A percentile compares a stretch with the other conserved stretches of the same genome.
These are phyloP conservation scores for Proisotoma minuta DNA, from an alignment of 2,888 invertebrate genomes.

Conservation along the genomic window DNA sequence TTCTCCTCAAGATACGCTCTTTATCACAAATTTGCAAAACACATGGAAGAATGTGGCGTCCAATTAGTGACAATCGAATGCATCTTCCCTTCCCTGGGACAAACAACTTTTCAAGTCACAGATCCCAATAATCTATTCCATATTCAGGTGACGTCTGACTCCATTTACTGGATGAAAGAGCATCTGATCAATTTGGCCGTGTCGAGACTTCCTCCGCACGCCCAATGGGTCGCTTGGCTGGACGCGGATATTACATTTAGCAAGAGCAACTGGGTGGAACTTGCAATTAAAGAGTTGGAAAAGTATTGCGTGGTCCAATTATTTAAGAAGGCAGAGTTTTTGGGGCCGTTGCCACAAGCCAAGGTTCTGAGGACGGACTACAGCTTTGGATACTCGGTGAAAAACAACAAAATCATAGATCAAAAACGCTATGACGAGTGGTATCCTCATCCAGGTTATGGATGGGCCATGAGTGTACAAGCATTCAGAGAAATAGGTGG, in stretches of 20 bases:
- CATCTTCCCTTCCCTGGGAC: slow-evolving; percentile 21
- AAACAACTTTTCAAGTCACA: slow-evolving; percentile 18
- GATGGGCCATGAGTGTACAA: slow-evolving; percentile 12
- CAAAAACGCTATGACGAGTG: slow-evolving; percentile 16
- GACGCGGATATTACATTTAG: slow-evolving; percentile 10
- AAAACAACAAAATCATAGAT: slow-evolving; percentile 15
- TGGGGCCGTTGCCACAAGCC: slow-evolving; percentile 6
- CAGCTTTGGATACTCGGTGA: slow-evolving; percentile 19
- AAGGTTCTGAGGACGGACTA: slow-evolving; percentile 12
- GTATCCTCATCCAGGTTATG: slow-evolving; percentile 24
- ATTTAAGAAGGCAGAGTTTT: slow-evolving; percentile 10
- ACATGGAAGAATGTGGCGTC: slow-evolving; percentile 17
- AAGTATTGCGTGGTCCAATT: slow-evolving; percentile 12
- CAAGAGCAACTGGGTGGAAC: background rate
- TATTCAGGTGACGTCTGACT: slow-evolving; percentile 6
- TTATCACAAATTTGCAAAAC: slow-evolving; percentile 14
- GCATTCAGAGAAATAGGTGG: slow-evolving; percentile 6
- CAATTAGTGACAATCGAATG: slow-evolving; percentile 19
- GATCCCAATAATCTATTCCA: slow-evolving; percentile 4
- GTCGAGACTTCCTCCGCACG: slow-evolving; percentile 1
- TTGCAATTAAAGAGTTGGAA: background rate
- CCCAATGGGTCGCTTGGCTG: slow-evolving; percentile 9
- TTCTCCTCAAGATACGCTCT: slow-evolving; percentile 13
- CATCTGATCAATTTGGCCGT: slow-evolving; percentile 15
- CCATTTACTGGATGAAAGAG: slow-evolving; percentile 16